Percentiles rank a stretch among this genome's conserved stretches.
phyloP scores from a whole-genome alignment of 2,797 vertebrate genomes.

The Epinephelus malabaricus region DNA sequence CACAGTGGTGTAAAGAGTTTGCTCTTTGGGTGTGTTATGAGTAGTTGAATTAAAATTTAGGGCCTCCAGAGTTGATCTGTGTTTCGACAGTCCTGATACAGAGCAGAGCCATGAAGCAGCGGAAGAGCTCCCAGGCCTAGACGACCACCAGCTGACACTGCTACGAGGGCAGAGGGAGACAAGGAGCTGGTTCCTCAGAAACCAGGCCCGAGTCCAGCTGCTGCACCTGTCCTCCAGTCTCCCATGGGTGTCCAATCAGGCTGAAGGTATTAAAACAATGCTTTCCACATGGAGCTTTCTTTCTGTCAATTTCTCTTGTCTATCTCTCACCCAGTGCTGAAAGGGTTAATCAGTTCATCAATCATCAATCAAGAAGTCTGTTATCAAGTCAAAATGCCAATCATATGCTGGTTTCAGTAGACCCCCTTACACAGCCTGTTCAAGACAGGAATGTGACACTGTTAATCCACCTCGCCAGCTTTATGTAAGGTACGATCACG shows the following conservation, averaged over 20 bases:
- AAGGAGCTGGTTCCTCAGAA: slow-evolving; percentile 43
- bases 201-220: slow-evolving; percentile 57
- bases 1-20: slow-evolving; percentile 51
- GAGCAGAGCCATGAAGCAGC: slow-evolving; percentile 39
- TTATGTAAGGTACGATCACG: no score
- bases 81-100: slow-evolving; percentile 45
- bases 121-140: slow-evolving; percentile 37
- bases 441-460: no score
- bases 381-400: neutral
- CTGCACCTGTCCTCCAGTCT: slow-evolving; percentile 70
- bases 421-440: no score
- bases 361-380: no score
- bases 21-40: slow-evolving; percentile 54
- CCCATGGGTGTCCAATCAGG: slow-evolving; percentile 65
- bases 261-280: slow-evolving; percentile 62
- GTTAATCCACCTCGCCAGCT: no score
- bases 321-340: neutral
- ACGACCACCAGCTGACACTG: slow-evolving; percentile 48
- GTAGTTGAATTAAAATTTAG: slow-evolving; percentile 50
- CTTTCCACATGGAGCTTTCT: slow-evolving; percentile 52
- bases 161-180: neutral
- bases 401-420: neutral
- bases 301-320: slow-evolving; percentile 14
- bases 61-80: slow-evolving; percentile 29
- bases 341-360: neutral